phyloP scores from a whole-genome alignment of 1,140 invertebrate genomes.

The Bombus sylvicola region DNA sequence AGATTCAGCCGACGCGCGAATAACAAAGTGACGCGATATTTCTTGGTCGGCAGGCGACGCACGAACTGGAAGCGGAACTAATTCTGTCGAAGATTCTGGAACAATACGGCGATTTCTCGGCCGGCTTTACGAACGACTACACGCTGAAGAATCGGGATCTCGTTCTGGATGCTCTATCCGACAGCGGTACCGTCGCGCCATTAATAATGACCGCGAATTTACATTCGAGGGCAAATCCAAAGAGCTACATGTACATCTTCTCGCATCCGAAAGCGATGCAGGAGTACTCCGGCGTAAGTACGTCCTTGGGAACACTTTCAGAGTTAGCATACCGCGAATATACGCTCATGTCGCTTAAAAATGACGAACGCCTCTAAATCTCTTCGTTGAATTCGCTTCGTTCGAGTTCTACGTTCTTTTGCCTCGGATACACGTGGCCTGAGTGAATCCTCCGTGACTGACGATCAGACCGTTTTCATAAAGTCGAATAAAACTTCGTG shows the following conservation, averaged over 20 bases:
- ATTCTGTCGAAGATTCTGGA: constrained; percentile 85
- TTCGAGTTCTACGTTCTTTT: not conserved
- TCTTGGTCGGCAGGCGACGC: constrained; percentile 73
- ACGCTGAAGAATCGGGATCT: constrained; percentile 86
- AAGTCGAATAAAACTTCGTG: not conserved
- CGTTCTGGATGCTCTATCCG: constrained; percentile 93
- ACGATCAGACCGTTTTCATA: not conserved
- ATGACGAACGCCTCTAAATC: not conserved
- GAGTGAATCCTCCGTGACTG: not conserved
- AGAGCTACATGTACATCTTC: constrained; percentile 95
- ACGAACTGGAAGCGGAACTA: constrained; percentile 84
- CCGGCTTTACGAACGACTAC: constrained; percentile 68
- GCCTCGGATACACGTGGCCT: not conserved
- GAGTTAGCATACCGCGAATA: too few species aligned
- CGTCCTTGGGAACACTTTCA: constrained; percentile 28
- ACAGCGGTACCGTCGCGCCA: constrained; percentile 91
- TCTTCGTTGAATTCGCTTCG: not conserved
- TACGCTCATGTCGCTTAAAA: not conserved
- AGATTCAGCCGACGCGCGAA: constrained; percentile 5
- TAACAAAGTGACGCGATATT: constrained; percentile 40
- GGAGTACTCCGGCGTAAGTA: constrained; percentile 77
- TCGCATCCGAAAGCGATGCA: constrained; percentile 84
- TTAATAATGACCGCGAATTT: constrained; percentile 88
- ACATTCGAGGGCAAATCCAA: constrained; percentile 88
- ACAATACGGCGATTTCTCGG: constrained; percentile 79